phyloP scores from a whole-genome alignment of 2,113 vertebrate genomes.

The Martes martes region DNA sequence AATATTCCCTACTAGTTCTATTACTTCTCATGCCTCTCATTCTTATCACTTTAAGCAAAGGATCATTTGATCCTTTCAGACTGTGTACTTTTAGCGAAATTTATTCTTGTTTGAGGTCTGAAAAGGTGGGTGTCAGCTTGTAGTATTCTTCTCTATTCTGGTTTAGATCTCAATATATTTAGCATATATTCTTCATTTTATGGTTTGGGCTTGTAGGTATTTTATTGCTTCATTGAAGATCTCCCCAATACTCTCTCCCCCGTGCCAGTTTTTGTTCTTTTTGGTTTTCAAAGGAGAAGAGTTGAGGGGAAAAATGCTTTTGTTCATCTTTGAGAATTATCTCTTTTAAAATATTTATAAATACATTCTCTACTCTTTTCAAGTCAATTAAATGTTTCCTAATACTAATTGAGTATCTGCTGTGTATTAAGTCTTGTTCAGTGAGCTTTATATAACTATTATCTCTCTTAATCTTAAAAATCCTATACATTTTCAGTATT shows the following conservation, averaged over 20 bases:
- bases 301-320: conserved; percentile 18
- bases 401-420: not conserved
- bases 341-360: conserved; percentile 38
- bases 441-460: not conserved
- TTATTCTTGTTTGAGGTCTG: conserved; percentile 36
- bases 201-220: not conserved
- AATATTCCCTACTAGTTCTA: not conserved
- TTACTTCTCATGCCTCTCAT: not conserved
- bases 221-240: conserved; percentile 2
- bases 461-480: not conserved
- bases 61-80: not conserved
- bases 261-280: not conserved
- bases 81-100: not conserved
- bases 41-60: not conserved
- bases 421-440: conserved; percentile 1
- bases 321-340: conserved; percentile 16
- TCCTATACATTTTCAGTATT: not conserved
- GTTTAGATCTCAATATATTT: conserved; percentile 5
- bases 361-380: not conserved
- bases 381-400: conserved; percentile 9
- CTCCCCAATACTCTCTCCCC: too few relatives aligned
- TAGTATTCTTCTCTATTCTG: not conserved
- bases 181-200: not conserved
- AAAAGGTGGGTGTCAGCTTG: not conserved
- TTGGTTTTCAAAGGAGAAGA: not conserved